Conservation (phyloP, 2,113 vertebrate species). For the Centropristis striata region DNA sequence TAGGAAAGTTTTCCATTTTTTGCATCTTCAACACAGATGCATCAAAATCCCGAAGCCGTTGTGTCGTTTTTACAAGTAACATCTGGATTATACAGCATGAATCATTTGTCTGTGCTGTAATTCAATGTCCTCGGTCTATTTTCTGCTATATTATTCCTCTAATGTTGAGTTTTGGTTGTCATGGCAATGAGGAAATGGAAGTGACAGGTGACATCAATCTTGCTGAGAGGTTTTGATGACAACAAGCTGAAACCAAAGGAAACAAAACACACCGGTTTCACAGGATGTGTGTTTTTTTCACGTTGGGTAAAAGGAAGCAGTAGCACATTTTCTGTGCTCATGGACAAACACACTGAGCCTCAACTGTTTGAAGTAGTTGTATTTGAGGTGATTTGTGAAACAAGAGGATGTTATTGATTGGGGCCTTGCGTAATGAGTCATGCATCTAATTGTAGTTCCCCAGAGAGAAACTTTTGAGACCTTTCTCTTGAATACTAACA, state of each 20-base stretch:
- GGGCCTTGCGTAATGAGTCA: conserved; percentile 22
- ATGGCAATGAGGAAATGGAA: not conserved
- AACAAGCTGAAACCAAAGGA: conserved; percentile 25
- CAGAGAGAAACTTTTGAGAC: conserved; percentile 21
- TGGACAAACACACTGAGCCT: not conserved
- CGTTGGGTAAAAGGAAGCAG: not conserved
- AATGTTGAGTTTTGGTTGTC: conserved; percentile 22
- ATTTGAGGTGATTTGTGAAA: conserved; percentile 36
- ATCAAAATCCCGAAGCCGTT: conserved; percentile 7
- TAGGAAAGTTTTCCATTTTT: not conserved
- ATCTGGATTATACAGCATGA: conserved; percentile 5
- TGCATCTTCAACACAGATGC: not conserved
- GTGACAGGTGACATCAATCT: conserved; percentile 20
- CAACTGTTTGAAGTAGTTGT: conserved; percentile 29
- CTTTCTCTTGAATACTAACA: conserved; percentile 28
- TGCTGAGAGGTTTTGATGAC: conserved; percentile 9
- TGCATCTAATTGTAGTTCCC: conserved; percentile 21
- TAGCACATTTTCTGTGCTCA: not conserved
- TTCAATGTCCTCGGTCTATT: not conserved
- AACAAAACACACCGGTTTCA: no score
- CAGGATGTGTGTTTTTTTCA: not conserved
- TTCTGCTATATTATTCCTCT: not conserved
- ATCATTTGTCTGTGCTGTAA: conserved; percentile 10
- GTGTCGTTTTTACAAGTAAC: not conserved
- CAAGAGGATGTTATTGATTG: conserved; percentile 52